Evolutionary conservation across 2,888 invertebrate genomes (phyloP).

Genomic region (Aphelenchoides bicaudatus): DNA sequence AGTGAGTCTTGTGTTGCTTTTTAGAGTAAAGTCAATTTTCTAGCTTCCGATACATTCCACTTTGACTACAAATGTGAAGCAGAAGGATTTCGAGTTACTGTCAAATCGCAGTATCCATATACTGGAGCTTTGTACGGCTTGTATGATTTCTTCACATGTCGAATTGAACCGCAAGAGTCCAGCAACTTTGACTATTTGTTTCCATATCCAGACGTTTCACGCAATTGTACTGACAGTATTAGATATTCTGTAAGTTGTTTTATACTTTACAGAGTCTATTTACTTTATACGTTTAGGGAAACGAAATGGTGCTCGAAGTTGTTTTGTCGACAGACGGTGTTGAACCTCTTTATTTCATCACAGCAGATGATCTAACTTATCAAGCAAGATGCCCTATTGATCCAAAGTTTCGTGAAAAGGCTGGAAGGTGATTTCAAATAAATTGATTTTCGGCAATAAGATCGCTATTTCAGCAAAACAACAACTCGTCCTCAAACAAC

Average conservation of each 20-base stretch:
- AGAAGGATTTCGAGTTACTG: constrained; percentile 52
- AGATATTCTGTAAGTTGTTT: constrained; percentile 44
- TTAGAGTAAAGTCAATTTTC: constrained; percentile 19
- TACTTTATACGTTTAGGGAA: constrained; percentile 40
- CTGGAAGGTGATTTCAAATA: neutral
- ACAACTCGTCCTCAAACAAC: constrained; percentile 3
- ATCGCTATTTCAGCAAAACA: neutral
- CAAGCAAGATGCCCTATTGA: constrained; percentile 51
- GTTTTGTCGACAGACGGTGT: constrained; percentile 61
- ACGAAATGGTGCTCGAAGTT: constrained; percentile 58
- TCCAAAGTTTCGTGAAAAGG: neutral
- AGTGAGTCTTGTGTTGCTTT: constrained; percentile 37
- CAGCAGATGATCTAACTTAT: constrained; percentile 59
- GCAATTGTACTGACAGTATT: constrained; percentile 59
- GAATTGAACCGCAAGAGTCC: constrained; percentile 56
- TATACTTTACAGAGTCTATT: neutral
- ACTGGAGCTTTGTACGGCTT: constrained; percentile 61
- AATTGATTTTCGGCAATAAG: too few species aligned
- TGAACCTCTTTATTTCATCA: constrained; percentile 61
- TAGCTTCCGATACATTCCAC: constrained; percentile 55
- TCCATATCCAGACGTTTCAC: constrained; percentile 55
- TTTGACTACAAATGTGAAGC: constrained; percentile 55
- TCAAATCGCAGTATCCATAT: constrained; percentile 57
- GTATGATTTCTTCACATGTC: constrained; percentile 60
- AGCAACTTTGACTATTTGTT: constrained; percentile 54